Percentiles rank a stretch among this genome's conserved stretches.
These are phyloP conservation scores for Cardinalis cardinalis DNA, from an alignment of 2,113 vertebrate species.

Conservation along the genomic window DNA sequence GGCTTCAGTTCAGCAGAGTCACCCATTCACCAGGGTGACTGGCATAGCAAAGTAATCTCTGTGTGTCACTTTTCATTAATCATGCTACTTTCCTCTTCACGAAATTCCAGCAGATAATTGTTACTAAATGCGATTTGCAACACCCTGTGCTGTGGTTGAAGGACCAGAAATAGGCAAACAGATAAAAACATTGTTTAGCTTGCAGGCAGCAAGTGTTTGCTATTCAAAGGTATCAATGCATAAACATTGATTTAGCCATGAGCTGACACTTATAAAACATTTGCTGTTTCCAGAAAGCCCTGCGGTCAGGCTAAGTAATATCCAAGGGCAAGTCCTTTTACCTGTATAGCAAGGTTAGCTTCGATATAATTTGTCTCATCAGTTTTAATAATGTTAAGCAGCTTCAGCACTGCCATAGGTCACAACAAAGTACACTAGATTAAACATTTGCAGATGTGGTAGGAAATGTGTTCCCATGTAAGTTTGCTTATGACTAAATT, in stretches of 20 bases:
- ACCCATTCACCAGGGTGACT: conserved; percentile 64
- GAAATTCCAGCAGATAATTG: conserved; percentile 80
- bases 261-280: conserved; percentile 75
- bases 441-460: conserved; percentile 1
- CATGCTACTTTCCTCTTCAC: conserved; percentile 73
- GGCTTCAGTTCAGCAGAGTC: conserved; percentile 64
- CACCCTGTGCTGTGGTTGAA: conserved; percentile 71
- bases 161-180: conserved; percentile 76
- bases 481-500: neutral
- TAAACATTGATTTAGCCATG: conserved; percentile 82
- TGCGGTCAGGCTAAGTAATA: conserved; percentile 68
- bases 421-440: conserved; percentile 15
- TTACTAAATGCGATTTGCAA: conserved; percentile 78
- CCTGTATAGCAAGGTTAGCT: conserved; percentile 65
- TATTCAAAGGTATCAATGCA: conserved; percentile 79
- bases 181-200: conserved; percentile 81
- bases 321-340: conserved; percentile 68
- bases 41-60: conserved; percentile 71
- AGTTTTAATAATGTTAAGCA: conserved; percentile 31
- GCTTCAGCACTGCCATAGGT: conserved; percentile 29
- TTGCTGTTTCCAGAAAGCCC: conserved; percentile 69
- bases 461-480: conserved; percentile 12
- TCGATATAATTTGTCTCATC: conserved; percentile 57
- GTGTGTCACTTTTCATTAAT: conserved; percentile 86
- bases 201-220: conserved; percentile 80